These are phyloP conservation scores for Leucoraja ocellata DNA, from an alignment of 2,797 vertebrate species.

Conservation along the genomic window DNA sequence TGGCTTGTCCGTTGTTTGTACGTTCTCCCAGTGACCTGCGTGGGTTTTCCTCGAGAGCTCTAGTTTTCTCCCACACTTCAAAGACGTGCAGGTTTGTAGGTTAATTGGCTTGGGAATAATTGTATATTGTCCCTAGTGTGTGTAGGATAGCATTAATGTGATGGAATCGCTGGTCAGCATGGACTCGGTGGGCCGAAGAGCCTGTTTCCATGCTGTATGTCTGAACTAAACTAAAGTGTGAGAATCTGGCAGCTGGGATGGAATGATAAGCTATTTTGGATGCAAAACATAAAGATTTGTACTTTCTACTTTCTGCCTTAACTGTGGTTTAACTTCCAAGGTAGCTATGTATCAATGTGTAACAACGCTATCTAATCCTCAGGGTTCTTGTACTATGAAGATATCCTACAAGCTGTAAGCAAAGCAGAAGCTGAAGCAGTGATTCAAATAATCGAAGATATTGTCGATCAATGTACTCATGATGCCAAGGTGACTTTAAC, in stretches of 20 bases:
- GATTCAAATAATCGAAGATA: conserved; percentile 65
- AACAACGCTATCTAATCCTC: background rate
- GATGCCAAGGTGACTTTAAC: conserved; percentile 70
- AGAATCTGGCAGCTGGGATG: background rate
- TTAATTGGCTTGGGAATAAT: too few species aligned
- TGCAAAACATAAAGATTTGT: background rate
- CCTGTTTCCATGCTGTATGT: too few species aligned
- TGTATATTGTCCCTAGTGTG: too few species aligned
- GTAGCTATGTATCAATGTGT: background rate
- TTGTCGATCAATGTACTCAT: conserved; percentile 61
- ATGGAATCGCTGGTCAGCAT: too few species aligned
- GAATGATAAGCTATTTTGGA: background rate
- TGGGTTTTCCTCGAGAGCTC: too few species aligned
- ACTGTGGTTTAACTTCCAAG: background rate
- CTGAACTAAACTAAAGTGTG: too few species aligned
- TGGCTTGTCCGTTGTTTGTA: too few species aligned
- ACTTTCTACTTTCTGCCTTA: background rate
- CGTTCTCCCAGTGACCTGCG: too few species aligned
- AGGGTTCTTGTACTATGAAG: conserved; percentile 86
- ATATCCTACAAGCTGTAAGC: conserved; percentile 74
- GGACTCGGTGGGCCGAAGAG: too few species aligned
- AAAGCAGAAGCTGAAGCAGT: conserved; percentile 74
- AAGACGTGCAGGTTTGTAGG: too few species aligned
- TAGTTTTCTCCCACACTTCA: too few species aligned
- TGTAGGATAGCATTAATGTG: too few species aligned